Evolutionary conservation across 2,888 invertebrate species (phyloP).

Genomic region (Ormyrus pomaceus): DNA sequence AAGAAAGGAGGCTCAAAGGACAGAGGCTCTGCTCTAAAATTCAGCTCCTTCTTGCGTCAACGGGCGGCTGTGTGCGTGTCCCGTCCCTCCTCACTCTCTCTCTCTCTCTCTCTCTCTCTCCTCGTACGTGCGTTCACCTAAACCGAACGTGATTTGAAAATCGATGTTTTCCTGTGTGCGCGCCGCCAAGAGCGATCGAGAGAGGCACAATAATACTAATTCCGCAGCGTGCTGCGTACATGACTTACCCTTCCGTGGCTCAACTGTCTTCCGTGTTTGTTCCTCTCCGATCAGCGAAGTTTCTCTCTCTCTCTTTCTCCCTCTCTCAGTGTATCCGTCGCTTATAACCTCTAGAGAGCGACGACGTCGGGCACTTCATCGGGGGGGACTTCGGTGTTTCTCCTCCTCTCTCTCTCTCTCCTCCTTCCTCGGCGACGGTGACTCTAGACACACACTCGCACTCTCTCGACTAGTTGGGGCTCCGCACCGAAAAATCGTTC

Average conservation of each 20-base stretch:
- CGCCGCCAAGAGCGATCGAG: conserved; percentile 12
- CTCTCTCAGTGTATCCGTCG: neutral
- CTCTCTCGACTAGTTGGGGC: neutral
- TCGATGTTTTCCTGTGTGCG: conserved; percentile 56
- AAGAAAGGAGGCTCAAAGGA: conserved; percentile 15
- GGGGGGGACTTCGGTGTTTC: neutral
- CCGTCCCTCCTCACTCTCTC: too few species aligned
- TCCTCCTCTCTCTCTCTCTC: neutral
- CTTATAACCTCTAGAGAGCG: neutral
- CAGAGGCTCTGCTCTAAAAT: neutral
- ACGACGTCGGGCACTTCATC: neutral
- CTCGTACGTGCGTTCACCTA: conserved; percentile 17
- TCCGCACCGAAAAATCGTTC: conserved; percentile 30
- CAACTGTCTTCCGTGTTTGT: conserved; percentile 42
- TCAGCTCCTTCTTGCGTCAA: conserved; percentile 33
- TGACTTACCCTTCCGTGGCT: conserved; percentile 38
- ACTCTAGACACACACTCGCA: too few species aligned
- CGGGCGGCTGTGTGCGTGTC: conserved; percentile 1
- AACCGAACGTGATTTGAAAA: conserved; percentile 57
- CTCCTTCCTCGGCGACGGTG: neutral
- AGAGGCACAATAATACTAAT: conserved; percentile 43
- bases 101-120: too few species aligned
- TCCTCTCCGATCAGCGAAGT: neutral
- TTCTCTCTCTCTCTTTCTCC: conserved; percentile 8
- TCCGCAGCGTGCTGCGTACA: conserved; percentile 37